These are phyloP conservation scores for Clinocottus analis DNA, from an alignment of 2,113 vertebrate species.

Conservation along the genomic window DNA sequence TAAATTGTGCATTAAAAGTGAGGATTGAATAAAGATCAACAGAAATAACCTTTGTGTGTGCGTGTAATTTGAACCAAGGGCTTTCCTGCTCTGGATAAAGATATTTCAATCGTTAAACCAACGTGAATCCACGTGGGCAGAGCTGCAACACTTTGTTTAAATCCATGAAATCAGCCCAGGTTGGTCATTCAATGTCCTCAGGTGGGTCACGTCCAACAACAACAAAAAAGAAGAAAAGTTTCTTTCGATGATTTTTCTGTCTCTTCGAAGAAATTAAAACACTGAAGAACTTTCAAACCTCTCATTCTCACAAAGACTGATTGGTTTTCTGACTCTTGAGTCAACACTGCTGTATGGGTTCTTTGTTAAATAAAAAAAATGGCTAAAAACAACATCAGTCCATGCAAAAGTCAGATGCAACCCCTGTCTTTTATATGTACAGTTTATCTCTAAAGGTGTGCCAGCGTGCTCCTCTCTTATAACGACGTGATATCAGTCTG, in stretches of 20 bases:
- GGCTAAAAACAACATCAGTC: constrained; percentile 78
- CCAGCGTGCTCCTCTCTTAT: constrained; percentile 82
- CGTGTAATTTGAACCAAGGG: constrained; percentile 47
- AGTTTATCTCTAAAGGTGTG: constrained; percentile 80
- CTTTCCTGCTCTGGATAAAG: constrained; percentile 45
- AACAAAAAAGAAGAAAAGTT: constrained; percentile 66
- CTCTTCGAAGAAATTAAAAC: constrained; percentile 64
- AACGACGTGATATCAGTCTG: constrained; percentile 98
- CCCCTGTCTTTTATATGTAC: constrained; percentile 84
- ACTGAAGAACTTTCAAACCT: constrained; percentile 60
- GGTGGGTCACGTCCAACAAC: constrained; percentile 73
- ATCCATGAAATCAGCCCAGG: constrained; percentile 54
- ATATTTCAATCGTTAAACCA: constrained; percentile 48
- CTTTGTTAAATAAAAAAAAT: constrained; percentile 68
- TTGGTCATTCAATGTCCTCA: constrained; percentile 74
- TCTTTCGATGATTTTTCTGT: constrained; percentile 66
- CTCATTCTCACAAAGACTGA: constrained; percentile 53
- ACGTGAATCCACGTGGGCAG: constrained; percentile 61
- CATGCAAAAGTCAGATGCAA: constrained; percentile 89
- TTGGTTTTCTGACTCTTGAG: constrained; percentile 66
- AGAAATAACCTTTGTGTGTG: constrained; percentile 28
- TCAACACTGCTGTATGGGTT: constrained; percentile 73
- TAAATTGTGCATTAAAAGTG: constrained; percentile 65
- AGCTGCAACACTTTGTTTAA: constrained; percentile 35
- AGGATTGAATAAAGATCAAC: constrained; percentile 36